phyloP scores from a whole-genome alignment of 2,113 vertebrate genomes.

The Gnathonemus echidnorhynchus region DNA sequence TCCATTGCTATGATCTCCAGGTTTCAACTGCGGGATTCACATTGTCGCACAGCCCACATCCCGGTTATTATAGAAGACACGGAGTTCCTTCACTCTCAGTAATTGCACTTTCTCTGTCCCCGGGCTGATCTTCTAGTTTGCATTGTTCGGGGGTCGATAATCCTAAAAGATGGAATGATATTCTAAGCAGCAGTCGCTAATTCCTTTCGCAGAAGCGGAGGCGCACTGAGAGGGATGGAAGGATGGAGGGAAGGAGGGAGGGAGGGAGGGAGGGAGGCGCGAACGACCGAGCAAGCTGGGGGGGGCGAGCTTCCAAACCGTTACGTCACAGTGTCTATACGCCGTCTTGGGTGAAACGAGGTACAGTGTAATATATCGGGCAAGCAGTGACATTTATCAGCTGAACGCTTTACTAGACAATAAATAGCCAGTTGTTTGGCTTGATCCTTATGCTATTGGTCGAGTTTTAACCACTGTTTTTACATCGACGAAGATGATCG shows the following conservation, averaged over 20 bases:
- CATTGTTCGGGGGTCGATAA: constrained; percentile 29
- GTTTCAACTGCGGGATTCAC: not conserved
- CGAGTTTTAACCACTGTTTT: not conserved
- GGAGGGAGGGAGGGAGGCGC: constrained; percentile 18
- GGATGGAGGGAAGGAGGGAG: not conserved
- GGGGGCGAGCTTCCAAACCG: constrained; percentile 17
- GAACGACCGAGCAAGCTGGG: constrained; percentile 13
- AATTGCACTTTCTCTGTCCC: not conserved
- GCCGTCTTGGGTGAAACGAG: not conserved
- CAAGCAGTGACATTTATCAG: not conserved
- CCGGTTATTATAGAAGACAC: not conserved
- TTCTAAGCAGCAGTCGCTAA: constrained; percentile 27
- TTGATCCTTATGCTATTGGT: not conserved
- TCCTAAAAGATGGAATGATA: constrained; percentile 31
- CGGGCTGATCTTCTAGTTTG: not conserved
- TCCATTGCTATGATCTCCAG: not conserved
- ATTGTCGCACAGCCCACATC: not conserved
- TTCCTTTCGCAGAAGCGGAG: constrained; percentile 27
- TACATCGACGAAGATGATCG: not conserved
- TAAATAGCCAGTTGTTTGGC: not conserved
- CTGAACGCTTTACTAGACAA: constrained; percentile 1
- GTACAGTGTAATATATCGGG: not conserved
- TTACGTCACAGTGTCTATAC: constrained; percentile 32
- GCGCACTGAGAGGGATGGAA: constrained; percentile 21
- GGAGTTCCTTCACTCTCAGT: constrained; percentile 19